These are phyloP conservation scores for Apis cerana DNA, from an alignment of 1,140 invertebrate species.

Conservation along the genomic window DNA sequence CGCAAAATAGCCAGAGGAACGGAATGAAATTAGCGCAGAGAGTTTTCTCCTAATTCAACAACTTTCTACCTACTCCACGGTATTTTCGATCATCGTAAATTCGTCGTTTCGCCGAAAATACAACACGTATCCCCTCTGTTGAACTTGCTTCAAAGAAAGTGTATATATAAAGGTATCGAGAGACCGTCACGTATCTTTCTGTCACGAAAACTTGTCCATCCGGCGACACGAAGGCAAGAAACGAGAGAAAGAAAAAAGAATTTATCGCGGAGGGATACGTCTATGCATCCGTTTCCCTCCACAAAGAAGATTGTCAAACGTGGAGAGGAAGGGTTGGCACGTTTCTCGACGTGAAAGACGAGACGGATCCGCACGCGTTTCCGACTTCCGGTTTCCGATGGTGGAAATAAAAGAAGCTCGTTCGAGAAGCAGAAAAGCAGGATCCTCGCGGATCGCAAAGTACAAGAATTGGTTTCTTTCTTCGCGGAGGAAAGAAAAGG, in stretches of 20 bases:
- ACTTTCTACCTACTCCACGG: neutral
- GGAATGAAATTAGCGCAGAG: neutral
- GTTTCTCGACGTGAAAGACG: constrained; percentile 19
- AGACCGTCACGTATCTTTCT: constrained; percentile 20
- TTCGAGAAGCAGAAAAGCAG: neutral
- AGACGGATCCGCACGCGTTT: constrained; percentile 11
- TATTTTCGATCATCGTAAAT: constrained; percentile 28
- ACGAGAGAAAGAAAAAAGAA: constrained; percentile 10
- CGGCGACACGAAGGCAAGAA: constrained; percentile 9
- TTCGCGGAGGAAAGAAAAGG: neutral
- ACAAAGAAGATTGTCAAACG: constrained; percentile 27
- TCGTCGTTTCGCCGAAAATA: constrained; percentile 1
- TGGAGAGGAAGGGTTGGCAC: constrained; percentile 10
- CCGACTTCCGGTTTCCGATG: constrained; percentile 38
- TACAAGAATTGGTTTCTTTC: constrained; percentile 13
- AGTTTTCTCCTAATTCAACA: constrained; percentile 1
- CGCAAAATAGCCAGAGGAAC: neutral
- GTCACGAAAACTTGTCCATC: constrained; percentile 32
- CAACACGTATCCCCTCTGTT: neutral
- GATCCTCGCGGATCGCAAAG: neutral
- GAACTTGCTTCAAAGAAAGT: constrained; percentile 12
- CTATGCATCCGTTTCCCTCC: neutral
- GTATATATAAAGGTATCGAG: too few species aligned
- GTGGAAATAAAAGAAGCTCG: constrained; percentile 28
- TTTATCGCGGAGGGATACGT: constrained; percentile 45